A percentile compares a stretch with the other conserved stretches of the same genome.
Conservation (phyloP, 1,140 invertebrate species). For the Cydia splendana region DNA sequence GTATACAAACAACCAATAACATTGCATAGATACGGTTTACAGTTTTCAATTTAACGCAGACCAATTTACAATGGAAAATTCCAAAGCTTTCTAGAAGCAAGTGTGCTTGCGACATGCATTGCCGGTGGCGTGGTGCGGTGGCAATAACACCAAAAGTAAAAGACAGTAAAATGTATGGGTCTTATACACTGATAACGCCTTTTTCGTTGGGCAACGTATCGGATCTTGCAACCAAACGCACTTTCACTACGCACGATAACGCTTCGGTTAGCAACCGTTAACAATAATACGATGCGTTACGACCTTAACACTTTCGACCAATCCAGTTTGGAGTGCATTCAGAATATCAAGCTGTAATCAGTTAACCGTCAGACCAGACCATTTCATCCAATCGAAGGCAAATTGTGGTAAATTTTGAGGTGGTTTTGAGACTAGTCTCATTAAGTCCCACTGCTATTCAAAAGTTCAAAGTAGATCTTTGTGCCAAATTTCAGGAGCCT, state of each 20-base stretch:
- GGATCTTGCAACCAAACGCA: conserved; percentile 22
- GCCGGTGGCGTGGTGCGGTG: conserved; percentile 43
- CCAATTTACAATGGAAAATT: conserved; percentile 52
- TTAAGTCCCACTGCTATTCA: too few species aligned
- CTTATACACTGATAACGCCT: not conserved
- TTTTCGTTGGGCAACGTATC: not conserved
- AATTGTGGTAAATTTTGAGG: too few species aligned
- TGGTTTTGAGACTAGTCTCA: too few species aligned
- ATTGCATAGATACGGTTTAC: not conserved
- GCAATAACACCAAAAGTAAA: not conserved
- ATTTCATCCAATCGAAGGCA: not conserved
- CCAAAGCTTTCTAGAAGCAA: conserved; percentile 64
- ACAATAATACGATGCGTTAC: conserved; percentile 14
- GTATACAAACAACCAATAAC: not conserved
- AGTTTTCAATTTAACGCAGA: conserved; percentile 34
- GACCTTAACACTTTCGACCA: conserved; percentile 27
- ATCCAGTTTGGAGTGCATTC: not conserved
- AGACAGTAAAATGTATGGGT: not conserved
- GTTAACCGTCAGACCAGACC: not conserved
- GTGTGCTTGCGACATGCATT: conserved; percentile 55
- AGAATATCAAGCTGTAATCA: not conserved
- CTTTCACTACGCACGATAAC: conserved; percentile 31
- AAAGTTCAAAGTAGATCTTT: too few species aligned
- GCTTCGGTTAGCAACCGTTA: conserved; percentile 16
- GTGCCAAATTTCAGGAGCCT: too few species aligned